Percentiles rank a stretch among this genome's conserved stretches.
Evolutionary conservation across 2,888 invertebrate species (phyloP).

Genomic region (Julus scanicus): DNA sequence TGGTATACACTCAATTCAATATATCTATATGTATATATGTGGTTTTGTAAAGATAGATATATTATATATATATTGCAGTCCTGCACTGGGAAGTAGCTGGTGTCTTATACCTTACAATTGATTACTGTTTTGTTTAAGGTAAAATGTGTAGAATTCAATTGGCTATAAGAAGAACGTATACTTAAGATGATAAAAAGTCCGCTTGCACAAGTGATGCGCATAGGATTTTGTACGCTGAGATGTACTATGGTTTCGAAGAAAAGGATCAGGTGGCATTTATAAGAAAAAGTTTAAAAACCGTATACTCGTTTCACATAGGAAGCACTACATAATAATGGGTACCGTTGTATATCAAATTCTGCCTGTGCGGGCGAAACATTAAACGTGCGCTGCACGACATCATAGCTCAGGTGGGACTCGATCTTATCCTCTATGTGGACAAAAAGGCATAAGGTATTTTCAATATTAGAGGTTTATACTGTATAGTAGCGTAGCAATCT

Average conservation of each 20-base stretch:
- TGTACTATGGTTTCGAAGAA: conserved; percentile 45
- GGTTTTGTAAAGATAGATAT: conserved; percentile 29
- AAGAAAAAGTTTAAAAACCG: conserved; percentile 54
- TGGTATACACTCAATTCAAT: conserved; percentile 48
- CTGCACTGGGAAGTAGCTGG: conserved; percentile 13
- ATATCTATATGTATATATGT: conserved; percentile 46
- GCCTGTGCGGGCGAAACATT: neutral
- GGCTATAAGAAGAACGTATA: conserved; percentile 49
- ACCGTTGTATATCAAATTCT: conserved; percentile 47
- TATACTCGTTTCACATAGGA: conserved; percentile 55
- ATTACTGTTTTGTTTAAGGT: conserved; percentile 4
- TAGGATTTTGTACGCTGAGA: conserved; percentile 24
- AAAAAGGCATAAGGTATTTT: conserved; percentile 48
- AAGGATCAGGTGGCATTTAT: conserved; percentile 37
- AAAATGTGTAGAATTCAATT: conserved; percentile 47
- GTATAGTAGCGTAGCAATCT: neutral
- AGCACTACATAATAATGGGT: conserved; percentile 52
- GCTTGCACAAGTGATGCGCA: neutral
- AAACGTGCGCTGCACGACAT: conserved; percentile 38
- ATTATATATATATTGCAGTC: conserved; percentile 46
- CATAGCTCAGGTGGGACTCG: conserved; percentile 23
- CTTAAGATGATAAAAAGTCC: conserved; percentile 43
- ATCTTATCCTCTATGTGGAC: neutral
- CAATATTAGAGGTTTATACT: too few relatives aligned
- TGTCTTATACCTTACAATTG: conserved; percentile 10